A percentile compares a stretch with the other conserved stretches of the same genome.
phyloP scores from a whole-genome alignment of 2,888 invertebrate species.

The Endomychus coccineus region DNA sequence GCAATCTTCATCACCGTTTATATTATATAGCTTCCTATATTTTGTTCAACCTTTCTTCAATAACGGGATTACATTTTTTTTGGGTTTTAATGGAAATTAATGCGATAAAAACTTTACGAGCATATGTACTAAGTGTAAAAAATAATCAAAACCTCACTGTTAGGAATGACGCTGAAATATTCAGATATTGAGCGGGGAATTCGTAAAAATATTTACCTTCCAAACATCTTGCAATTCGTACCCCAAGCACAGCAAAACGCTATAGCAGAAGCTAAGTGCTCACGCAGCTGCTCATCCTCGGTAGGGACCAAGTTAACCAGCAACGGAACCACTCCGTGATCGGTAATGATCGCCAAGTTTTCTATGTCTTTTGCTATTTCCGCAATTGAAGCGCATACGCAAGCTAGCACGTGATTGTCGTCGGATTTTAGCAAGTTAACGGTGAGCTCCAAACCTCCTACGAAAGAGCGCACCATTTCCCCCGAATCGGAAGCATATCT shows the following conservation, averaged over 20 bases:
- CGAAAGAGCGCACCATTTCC: slow-evolving; percentile 90
- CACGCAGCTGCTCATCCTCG: slow-evolving; percentile 66
- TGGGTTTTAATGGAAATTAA: no score
- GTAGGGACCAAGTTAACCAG: slow-evolving; percentile 71
- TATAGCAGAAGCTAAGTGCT: slow-evolving; percentile 82
- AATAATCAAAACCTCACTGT: no score
- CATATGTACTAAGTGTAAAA: no score
- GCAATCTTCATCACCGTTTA: no score
- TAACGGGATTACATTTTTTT: no score
- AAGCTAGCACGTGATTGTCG: slow-evolving; percentile 74
- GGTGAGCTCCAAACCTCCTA: slow-evolving; percentile 86
- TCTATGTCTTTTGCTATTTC: slow-evolving; percentile 86
- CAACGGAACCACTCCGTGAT: slow-evolving; percentile 84
- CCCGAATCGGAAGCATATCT: slow-evolving; percentile 83
- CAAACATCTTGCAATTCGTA: slow-evolving; percentile 82
- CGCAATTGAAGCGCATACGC: slow-evolving; percentile 85
- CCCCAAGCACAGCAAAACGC: slow-evolving; percentile 89
- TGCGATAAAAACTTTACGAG: no score
- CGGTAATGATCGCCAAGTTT: slow-evolving; percentile 89
- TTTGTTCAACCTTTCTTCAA: no score
- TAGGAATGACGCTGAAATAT: no score
- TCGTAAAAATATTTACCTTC: slow-evolving; percentile 49
- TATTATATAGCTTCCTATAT: no score
- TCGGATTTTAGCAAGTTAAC: slow-evolving; percentile 78
- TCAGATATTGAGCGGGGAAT: no score